Base-by-base conservation (phyloP, 2,797 vertebrate species). In the Siniperca undulata region DNA sequence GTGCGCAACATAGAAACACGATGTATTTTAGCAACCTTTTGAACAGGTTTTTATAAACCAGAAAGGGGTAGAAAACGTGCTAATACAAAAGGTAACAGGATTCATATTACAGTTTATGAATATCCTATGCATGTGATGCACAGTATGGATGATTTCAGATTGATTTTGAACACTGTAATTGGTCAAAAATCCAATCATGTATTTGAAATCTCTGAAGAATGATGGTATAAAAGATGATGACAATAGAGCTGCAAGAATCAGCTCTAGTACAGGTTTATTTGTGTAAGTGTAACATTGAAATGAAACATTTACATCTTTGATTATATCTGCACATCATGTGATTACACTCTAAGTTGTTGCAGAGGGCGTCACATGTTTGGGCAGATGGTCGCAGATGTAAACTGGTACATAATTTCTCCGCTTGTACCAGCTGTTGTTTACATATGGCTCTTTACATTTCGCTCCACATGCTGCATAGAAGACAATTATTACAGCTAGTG, bases 351-450 rank as follows among this genome's bases (percentile, higher is more conserved):
- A 5, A 12, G 24, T 13, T 22, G 38, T 11, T 55, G 71, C 73
- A 77, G 79, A 74, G 40, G 34, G 58, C 1, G 5, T 56, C 46
- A 65, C 67, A 7, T 22, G 56, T 61, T 69, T 11, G 22, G 19
- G 22, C 36, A 38, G 73, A 86, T 70, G 66, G 71, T 58, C 20
- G 73, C 34, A 69, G 68, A 88, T 73, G 55, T 83, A 59, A 65
- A 70, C 10, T 56, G n/a, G 9, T 52, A 7, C 48, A 61, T 65
- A 38, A 30, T 80, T 55, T 86, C 16, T 77, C 50, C 61, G 68
- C 56, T 65, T 76, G 59, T 42, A 65, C 20, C 74, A 75, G 85
- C 72, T 81, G 85, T 66, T 86, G 83, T 84, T 87, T 83, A 76
- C 70, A 69, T 74, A 40, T 58, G 55, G 70, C 22, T 86, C 61